Conservation (phyloP, 2,797 vertebrate genomes). For the Sorex maritimensis region DNA sequence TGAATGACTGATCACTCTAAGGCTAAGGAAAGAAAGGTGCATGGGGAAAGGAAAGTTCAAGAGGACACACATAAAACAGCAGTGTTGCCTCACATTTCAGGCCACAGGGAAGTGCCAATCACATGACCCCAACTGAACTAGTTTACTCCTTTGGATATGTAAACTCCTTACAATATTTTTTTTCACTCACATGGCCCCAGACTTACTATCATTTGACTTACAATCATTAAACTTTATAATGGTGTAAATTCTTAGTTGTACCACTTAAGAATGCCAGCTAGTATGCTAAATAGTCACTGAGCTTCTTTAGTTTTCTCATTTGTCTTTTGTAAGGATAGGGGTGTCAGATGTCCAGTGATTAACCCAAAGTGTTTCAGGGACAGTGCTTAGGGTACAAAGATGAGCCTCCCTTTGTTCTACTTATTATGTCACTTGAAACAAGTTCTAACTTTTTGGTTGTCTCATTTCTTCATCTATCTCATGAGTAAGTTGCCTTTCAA, state of each 20-base stretch:
- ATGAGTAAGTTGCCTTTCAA: not conserved
- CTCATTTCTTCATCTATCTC: not conserved
- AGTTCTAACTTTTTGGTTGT: not conserved
- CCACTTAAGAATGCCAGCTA: not conserved
- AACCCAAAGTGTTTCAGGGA: not conserved
- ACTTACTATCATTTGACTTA: no score
- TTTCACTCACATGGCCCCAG: no score
- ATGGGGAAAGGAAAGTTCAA: not conserved
- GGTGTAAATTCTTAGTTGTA: no score
- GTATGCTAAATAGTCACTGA: no score
- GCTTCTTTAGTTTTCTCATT: not conserved
- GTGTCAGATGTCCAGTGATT: not conserved
- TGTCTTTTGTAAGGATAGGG: no score
- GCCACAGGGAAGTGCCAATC: not conserved
- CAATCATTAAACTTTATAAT: no score
- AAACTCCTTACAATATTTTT: no score
- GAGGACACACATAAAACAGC: not conserved
- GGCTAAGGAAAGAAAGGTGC: not conserved
- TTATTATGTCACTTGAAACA: not conserved
- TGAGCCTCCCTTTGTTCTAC: not conserved
- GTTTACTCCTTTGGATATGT: not conserved
- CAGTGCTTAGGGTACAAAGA: not conserved
- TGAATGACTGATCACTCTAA: not conserved
- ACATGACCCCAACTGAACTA: accelerated
- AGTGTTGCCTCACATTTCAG: not conserved